These are phyloP conservation scores for Leptopilina boulardi DNA, from an alignment of 1,140 invertebrate species.

Conservation along the genomic window DNA sequence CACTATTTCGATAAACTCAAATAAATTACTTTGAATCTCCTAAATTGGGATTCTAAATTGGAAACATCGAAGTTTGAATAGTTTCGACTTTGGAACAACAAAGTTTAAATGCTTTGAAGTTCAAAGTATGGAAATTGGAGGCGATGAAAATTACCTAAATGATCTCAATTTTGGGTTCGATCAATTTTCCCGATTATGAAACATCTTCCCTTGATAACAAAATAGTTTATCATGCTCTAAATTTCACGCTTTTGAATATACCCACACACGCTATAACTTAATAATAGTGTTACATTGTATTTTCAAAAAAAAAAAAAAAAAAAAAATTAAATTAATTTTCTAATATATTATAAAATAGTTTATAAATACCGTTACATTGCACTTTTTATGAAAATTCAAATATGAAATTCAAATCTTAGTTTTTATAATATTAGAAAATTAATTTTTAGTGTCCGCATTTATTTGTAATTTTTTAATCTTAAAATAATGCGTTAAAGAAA, in stretches of 20 bases:
- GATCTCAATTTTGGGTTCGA: not conserved
- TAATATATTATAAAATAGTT: not conserved
- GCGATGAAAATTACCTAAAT: conserved; percentile 6
- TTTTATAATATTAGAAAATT: no score
- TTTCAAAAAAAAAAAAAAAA: not conserved
- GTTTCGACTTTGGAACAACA: conserved; percentile 8
- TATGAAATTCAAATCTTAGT: no score
- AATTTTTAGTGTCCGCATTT: no score
- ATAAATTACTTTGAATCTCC: conserved; percentile 11
- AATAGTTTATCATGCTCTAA: no score
- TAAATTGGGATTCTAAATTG: conserved; percentile 19
- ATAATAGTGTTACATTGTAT: not conserved
- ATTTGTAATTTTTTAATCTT: no score
- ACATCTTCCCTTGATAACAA: not conserved
- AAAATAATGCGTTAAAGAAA: no score
- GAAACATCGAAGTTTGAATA: conserved; percentile 1
- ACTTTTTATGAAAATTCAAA: no score
- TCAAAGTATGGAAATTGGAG: conserved; percentile 12
- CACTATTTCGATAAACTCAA: not conserved
- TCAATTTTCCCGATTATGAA: not conserved
- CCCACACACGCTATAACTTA: no score
- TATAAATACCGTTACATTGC: no score
- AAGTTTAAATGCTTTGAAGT: conserved; percentile 18
- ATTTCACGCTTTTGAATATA: no score
- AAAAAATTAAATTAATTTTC: not conserved